Evolutionary conservation across 2,888 invertebrate genomes (phyloP), one percentile per base, ranked within the genome.

Genomic region (Lacanobia oleracea): DNA sequence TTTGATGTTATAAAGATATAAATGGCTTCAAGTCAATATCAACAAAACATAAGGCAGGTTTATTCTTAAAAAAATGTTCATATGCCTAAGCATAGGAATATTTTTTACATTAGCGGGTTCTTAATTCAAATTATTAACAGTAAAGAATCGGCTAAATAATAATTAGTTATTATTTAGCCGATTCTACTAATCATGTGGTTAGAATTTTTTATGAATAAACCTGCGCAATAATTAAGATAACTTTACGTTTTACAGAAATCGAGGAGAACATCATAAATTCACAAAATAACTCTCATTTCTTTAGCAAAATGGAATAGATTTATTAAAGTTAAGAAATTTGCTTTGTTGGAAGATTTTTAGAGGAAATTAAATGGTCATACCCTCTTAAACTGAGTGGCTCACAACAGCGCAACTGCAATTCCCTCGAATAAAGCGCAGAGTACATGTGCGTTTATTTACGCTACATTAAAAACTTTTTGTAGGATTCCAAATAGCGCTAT

Each of bases 331-430:
- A 27, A 77, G 68, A 76, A 76, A 79, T 75, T 77, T 74, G 70
- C 83, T 84, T 81, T 82, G 81, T 84, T 77, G 72, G 67, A 74
- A 81, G 78, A 82, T 77, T 84, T 86, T 86, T 85, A 83, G 77
- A 84, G 78, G 78, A 84, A 84, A 84, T 84, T 84, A 84, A 84
- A 86, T 81, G 86, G 86, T 86, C 84, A 86, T 87, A 79, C 82
- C 77, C 79, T 86, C 80, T 86, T 84, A 83, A 83, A 86, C 78
- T 78, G 82, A 87, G 84, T 86, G 84, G 79, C 85, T 86, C 81
- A 84, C 83, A 87, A 87, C 80, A 85, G 82, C 79, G 78, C 83
- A 71, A 84, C 77, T 86, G 88, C 86, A 86, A 82, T 87, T 84
- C 79, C 75, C 79, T 68, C 60, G 53, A 75, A 77, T 87, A 86